Evolutionary conservation across 2,113 vertebrate species (phyloP), one percentile per base, ranked within the genome.

Genomic region (Prunella fulvescens): DNA sequence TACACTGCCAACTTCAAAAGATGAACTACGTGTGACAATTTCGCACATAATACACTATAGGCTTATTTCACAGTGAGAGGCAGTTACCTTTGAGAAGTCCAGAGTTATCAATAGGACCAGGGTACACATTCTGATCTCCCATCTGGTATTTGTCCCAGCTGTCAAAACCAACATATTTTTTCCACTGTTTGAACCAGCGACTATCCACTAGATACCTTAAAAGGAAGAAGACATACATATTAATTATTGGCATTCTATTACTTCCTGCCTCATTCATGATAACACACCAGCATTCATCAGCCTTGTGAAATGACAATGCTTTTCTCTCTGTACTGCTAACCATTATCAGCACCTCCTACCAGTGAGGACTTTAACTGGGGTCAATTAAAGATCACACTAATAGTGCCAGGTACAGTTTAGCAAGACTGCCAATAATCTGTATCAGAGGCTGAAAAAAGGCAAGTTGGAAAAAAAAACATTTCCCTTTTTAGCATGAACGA

Each of bases 101-200:
- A 54, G 99, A 99, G 94, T 99, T 99, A 97, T 99, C 99, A 96
- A 99, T 99, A 22, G 99, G 98, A 95, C 99, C 99, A 72, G 99
- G 99, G 96, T 99, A 99, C 90, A 99, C 99, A 97, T 99, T 99
- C 96, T 99, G 99, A 97, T 99, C 99, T 86, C 99, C 99, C 99
- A 99, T 99, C 97, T 99, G 99, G 94, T 99, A 99, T 97, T 99
- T 99, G 98, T 99, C 99, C 99, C 99, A 99, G 93, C 99, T 99
- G 97, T 99, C 99, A 98, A 98, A 99, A 66, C 99, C 99, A 98
- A 99, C 99, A 98, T 99, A 99, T 97, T 99, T 99, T 96, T 99
- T 99, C 99, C 99, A 99, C 98, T 99, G 99, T 98, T 99, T 99
- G 97, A 99, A 99, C 99, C 99, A 99, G 95, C 98, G 99, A 98